Conservation (phyloP, 2,888 invertebrate genomes). For the Drosophila birchii region DNA sequence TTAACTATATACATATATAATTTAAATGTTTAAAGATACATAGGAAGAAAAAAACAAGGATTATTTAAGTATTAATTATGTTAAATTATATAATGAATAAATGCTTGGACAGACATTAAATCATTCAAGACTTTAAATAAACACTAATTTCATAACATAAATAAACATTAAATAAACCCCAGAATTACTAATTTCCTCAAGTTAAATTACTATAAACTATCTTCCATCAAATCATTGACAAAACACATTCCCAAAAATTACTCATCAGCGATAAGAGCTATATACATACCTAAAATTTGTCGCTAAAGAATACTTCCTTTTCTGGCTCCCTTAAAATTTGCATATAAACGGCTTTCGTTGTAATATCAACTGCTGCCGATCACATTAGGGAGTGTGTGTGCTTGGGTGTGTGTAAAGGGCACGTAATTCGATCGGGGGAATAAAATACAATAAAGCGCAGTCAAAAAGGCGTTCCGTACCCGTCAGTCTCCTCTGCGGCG, state of each 20-base stretch:
- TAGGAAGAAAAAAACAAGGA: background rate
- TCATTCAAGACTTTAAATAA: too few relatives aligned
- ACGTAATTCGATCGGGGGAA: constrained; percentile 64
- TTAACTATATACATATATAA: background rate
- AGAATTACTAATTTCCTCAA: background rate
- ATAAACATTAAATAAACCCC: too few relatives aligned
- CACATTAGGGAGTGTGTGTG: constrained; percentile 46
- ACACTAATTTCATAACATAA: background rate
- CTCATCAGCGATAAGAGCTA: constrained; percentile 3
- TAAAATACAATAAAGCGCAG: constrained; percentile 57
- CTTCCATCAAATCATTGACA: background rate
- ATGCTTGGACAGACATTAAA: too few relatives aligned
- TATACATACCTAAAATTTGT: constrained; percentile 24
- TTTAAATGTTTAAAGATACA: background rate
- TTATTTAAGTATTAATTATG: background rate
- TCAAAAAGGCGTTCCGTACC: constrained; percentile 25
- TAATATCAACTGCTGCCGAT: constrained; percentile 50
- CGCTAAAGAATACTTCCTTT: constrained; percentile 2
- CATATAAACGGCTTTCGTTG: constrained; percentile 31
- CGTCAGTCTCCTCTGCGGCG: background rate
- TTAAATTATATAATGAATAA: too few relatives aligned
- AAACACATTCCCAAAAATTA: background rate
- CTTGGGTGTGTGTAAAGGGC: constrained; percentile 48
- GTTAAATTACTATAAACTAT: background rate
- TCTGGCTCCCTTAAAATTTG: constrained; percentile 21